These are phyloP conservation scores for Phenganax marumi DNA, from an alignment of 92 coral and sea anemone genomes.

Conservation along the genomic window DNA sequence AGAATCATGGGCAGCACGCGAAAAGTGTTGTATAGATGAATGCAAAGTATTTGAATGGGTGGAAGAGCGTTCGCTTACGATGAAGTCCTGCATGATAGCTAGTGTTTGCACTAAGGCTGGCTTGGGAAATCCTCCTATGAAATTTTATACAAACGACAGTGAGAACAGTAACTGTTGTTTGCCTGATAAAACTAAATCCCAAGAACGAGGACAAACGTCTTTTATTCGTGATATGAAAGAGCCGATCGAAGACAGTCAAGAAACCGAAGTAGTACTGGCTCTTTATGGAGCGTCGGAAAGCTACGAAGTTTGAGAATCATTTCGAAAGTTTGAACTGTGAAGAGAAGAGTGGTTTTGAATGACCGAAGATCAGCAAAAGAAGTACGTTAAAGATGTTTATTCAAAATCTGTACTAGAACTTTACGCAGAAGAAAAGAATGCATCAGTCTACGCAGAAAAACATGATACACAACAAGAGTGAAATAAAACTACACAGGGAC, in stretches of 20 bases:
- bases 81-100: slow-evolving; percentile 58
- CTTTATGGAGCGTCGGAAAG: slow-evolving; percentile 27
- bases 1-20: slow-evolving; percentile 34
- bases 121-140: slow-evolving; percentile 53
- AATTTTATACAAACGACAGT: slow-evolving; percentile 56
- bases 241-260: slow-evolving; percentile 43
- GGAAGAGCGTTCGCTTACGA: slow-evolving; percentile 28
- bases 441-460: not conserved
- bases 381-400: slow-evolving; percentile 8
- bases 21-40: not conserved
- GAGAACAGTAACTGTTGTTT: slow-evolving; percentile 24
- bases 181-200: slow-evolving; percentile 16
- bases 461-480: not conserved
- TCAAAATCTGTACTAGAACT: slow-evolving; percentile 19
- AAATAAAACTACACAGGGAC: not conserved
- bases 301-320: slow-evolving; percentile 30
- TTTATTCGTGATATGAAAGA: slow-evolving; percentile 38
- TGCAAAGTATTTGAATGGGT: slow-evolving; percentile 30
- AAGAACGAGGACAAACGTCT: slow-evolving; percentile 24
- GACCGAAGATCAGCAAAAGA: slow-evolving; percentile 29
- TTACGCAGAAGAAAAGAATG: slow-evolving; percentile 16
- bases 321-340: slow-evolving; percentile 7
- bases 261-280: slow-evolving; percentile 34
- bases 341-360: slow-evolving; percentile 23
- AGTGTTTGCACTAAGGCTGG: slow-evolving; percentile 53